Base-by-base conservation (phyloP, 2,113 vertebrate genomes). In the Regulus satrapa region DNA sequence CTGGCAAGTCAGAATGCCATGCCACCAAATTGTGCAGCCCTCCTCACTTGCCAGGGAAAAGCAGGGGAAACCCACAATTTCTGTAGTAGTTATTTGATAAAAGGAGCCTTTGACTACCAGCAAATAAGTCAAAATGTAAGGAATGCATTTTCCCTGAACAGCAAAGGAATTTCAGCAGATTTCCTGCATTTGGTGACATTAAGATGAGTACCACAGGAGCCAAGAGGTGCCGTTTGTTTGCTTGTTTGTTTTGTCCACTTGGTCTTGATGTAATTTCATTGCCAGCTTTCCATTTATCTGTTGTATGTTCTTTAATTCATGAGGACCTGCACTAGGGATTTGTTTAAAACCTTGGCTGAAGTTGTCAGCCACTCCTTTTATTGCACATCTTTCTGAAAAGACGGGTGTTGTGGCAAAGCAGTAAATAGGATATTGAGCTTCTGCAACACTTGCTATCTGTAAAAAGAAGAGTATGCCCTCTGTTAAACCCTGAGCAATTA, bases 401-500 rank as follows among this genome's bases (percentile, higher is more conserved):
- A 87, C 64, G 88, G 80, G 79, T 93, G 83, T 69, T 92, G 94
- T 85, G 88, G 94, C 75, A 68, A 58, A 88, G 71, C 80, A 75
- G 62, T 96, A 95, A 93, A 88, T 83, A 91, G 76, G 76, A 75
- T 88, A 77, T 73, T 92, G 74, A 95, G 77, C 77, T 43, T 91
- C 74, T 74, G 49, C 61, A 94, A 72, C 69, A 59, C 69, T 82
- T 82, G 58, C 54, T 90, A 28, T 81, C 62, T 93, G 61, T 81
- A 92, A 71, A 91, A 89, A 71, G 52, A 91, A 62, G 61, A 77
- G 51, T n/a, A n/a, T 40, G 45, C 90, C 71, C 52, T 94, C 80
- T 87, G 74, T 91, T 97, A 97, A 96, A 97, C 71, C 88, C 87
- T 51, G 38, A 86, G 92, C 82, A 94, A 38, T 96, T 90, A 85